Percentiles rank a stretch among this genome's conserved stretches.
phyloP scores from a whole-genome alignment of 1,140 invertebrate genomes.

The Cyphomyrmex costatus region DNA sequence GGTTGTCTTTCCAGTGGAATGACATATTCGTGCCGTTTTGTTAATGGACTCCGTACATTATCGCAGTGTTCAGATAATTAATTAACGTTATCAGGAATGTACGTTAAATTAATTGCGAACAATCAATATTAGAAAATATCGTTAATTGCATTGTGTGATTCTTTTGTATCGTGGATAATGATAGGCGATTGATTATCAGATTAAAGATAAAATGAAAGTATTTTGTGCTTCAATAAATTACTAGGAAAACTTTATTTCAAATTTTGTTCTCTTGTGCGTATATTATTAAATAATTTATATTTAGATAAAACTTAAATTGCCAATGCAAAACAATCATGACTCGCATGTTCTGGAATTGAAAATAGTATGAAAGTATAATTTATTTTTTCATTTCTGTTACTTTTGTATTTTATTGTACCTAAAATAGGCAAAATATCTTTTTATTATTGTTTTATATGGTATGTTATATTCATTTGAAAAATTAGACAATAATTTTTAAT shows the following conservation, averaged over 20 bases:
- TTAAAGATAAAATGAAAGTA: not conserved
- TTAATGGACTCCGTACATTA: constrained; percentile 12
- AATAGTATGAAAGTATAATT: not conserved
- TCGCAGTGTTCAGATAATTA: constrained; percentile 27
- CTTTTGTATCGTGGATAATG: constrained; percentile 7
- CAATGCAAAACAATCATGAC: not conserved
- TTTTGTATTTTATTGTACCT: not conserved
- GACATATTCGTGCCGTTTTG: constrained; percentile 17
- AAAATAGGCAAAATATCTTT: no score
- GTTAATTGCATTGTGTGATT: constrained; percentile 21
- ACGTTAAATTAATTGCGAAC: constrained; percentile 20
- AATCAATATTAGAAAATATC: not conserved
- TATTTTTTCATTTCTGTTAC: not conserved
- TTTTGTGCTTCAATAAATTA: not conserved
- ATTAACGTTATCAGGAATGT: constrained; percentile 35
- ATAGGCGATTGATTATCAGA: not conserved
- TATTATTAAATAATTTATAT: constrained; percentile 6
- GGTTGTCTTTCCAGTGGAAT: constrained; percentile 21
- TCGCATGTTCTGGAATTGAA: not conserved
- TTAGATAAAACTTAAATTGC: not conserved
- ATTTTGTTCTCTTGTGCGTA: not conserved
- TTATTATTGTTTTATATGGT: not conserved
- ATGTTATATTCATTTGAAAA: no score
- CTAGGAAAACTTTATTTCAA: not conserved
- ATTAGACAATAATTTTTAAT: not conserved